These are phyloP conservation scores for Caenorhabditis sp. DNA, from an alignment of 2,888 invertebrate species.

Conservation along the genomic window DNA sequence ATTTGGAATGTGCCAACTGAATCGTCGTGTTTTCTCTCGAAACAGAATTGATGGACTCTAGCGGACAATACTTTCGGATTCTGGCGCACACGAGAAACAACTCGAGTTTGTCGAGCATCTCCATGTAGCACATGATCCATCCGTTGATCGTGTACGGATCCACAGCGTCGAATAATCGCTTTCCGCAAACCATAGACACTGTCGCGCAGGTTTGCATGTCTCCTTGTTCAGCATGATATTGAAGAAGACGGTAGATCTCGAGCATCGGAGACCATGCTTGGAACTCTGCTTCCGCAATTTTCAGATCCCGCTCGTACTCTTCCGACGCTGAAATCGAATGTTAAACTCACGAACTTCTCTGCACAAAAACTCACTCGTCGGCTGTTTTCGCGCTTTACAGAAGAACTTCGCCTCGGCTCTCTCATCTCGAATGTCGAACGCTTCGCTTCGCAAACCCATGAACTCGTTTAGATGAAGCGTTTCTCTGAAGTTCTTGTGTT, in stretches of 20 bases:
- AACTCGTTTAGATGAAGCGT: slow-evolving; percentile 59
- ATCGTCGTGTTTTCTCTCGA: slow-evolving; percentile 60
- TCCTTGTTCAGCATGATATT: slow-evolving; percentile 64
- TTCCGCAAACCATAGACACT: slow-evolving; percentile 67
- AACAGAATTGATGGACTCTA: slow-evolving; percentile 55
- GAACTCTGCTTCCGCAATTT: slow-evolving; percentile 28
- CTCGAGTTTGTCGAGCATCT: slow-evolving; percentile 70
- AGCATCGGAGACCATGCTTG: slow-evolving; percentile 58
- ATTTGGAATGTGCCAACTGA: slow-evolving; percentile 51
- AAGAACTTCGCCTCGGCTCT: slow-evolving; percentile 40
- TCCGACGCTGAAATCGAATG: slow-evolving; percentile 21
- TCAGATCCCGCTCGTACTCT: slow-evolving; percentile 34
- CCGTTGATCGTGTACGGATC: slow-evolving; percentile 62
- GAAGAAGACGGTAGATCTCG: slow-evolving; percentile 52
- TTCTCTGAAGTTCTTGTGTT: slow-evolving; percentile 62
- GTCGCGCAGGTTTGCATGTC: slow-evolving; percentile 73
- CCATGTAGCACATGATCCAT: slow-evolving; percentile 70
- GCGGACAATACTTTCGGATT: slow-evolving; percentile 64
- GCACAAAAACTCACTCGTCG: slow-evolving; percentile 17
- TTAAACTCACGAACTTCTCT: not conserved
- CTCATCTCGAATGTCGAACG: slow-evolving; percentile 58
- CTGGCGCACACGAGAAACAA: slow-evolving; percentile 59
- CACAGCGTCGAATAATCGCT: slow-evolving; percentile 54
- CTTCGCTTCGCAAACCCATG: slow-evolving; percentile 62
- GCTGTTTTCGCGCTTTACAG: slow-evolving; percentile 40